phyloP scores from a whole-genome alignment of 2,113 vertebrate genomes.

The Ptychochromis oligacanthus region DNA sequence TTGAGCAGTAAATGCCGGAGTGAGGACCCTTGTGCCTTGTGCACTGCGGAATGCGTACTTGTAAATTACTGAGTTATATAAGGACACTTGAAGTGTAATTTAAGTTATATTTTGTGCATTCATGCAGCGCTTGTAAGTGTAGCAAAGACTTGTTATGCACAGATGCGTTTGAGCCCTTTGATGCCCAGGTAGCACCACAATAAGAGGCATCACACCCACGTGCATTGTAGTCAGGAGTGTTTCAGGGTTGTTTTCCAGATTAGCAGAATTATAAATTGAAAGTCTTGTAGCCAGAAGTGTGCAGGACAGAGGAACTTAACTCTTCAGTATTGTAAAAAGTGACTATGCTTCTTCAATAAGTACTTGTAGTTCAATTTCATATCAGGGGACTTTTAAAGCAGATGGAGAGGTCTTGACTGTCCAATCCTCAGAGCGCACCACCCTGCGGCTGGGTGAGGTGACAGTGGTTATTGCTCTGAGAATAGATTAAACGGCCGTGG shows the following conservation, averaged over 20 bases:
- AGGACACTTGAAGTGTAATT: not conserved
- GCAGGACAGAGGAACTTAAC: not conserved
- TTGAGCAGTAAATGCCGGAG: constrained; percentile 7
- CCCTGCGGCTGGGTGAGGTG: constrained; percentile 47
- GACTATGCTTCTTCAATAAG: not conserved
- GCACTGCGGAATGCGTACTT: not conserved
- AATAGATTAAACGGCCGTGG: constrained; percentile 56
- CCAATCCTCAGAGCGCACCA: constrained; percentile 21
- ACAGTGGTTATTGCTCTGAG: constrained; percentile 63
- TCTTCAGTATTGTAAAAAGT: not conserved
- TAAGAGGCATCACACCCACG: constrained; percentile 19
- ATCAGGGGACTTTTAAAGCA: constrained; percentile 14
- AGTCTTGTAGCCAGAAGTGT: not conserved
- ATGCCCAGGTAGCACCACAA: not conserved
- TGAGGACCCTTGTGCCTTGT: not conserved
- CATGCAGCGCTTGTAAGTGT: not conserved
- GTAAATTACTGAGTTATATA: not conserved
- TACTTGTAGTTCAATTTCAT: constrained; percentile 10
- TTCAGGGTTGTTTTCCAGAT: not conserved
- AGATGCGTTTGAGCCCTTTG: not conserved
- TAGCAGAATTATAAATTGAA: not conserved
- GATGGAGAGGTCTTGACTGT: constrained; percentile 27
- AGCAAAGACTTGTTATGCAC: not conserved
- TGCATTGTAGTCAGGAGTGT: constrained; percentile 10
- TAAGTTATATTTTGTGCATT: constrained; percentile 8